These are phyloP conservation scores for Cyrtodaria siliqua DNA, from an alignment of 2,888 invertebrate genomes.

Conservation along the genomic window DNA sequence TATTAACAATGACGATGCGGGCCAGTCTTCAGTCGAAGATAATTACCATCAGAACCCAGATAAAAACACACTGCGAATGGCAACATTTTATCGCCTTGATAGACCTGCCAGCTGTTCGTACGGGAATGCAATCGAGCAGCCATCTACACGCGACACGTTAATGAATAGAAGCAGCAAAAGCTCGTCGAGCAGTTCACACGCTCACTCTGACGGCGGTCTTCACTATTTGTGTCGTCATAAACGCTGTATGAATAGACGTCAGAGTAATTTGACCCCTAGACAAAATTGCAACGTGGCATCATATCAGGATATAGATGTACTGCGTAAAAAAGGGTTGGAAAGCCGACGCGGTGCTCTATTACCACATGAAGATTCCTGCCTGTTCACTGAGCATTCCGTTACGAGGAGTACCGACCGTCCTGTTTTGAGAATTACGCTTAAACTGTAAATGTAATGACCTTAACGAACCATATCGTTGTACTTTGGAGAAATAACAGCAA, in stretches of 20 bases:
- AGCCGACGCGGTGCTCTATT: not conserved
- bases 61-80: slow-evolving; percentile 55
- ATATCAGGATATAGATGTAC: slow-evolving; percentile 61
- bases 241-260: slow-evolving; percentile 62
- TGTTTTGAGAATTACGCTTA: no score
- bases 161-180: slow-evolving; percentile 60
- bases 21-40: slow-evolving; percentile 33
- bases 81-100: slow-evolving; percentile 56
- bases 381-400: no score
- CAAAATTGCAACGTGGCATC: slow-evolving; percentile 59
- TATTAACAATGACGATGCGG: slow-evolving; percentile 60
- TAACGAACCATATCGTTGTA: no score
- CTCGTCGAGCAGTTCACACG: slow-evolving; percentile 64
- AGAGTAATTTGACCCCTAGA: slow-evolving; percentile 49
- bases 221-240: slow-evolving; percentile 73
- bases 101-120: slow-evolving; percentile 11
- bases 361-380: no score
- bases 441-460: no score
- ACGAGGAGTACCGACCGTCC: no score
- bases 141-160: slow-evolving; percentile 65
- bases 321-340: slow-evolving; percentile 13
- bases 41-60: slow-evolving; percentile 49
- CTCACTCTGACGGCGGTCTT: slow-evolving; percentile 73
- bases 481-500: no score
- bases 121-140: slow-evolving; percentile 41